phyloP scores from a whole-genome alignment of 2,888 invertebrate species.

The Frankliniella fusca region DNA sequence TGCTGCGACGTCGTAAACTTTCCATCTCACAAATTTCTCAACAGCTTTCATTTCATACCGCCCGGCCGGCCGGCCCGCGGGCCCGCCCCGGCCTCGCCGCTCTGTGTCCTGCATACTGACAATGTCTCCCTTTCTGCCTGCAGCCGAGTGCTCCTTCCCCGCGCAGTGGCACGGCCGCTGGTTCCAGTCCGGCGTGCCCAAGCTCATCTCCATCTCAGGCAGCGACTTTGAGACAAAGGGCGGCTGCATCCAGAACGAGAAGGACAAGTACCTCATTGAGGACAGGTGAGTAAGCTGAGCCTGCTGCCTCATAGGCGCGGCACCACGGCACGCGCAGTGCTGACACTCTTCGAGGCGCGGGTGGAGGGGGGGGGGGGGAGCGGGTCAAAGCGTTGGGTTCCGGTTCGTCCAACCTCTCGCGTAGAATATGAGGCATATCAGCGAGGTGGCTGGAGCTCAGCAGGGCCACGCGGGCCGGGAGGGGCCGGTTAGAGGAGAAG shows the following conservation, averaged over 20 bases:
- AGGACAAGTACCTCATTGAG: constrained; percentile 63
- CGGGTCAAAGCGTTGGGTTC: background rate
- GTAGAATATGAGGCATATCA: too few species aligned
- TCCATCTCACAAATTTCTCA: too few species aligned
- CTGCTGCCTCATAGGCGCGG: background rate
- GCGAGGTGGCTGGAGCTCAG: too few species aligned
- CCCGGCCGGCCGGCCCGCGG: too few species aligned
- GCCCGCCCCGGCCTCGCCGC: too few species aligned
- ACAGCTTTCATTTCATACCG: too few species aligned
- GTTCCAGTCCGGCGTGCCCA: constrained; percentile 67
- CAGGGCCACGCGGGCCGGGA: too few species aligned
- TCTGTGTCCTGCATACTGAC: too few species aligned
- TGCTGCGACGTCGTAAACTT: too few species aligned
- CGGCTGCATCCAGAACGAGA: constrained; percentile 61
- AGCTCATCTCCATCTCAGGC: constrained; percentile 58
- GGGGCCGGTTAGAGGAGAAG: background rate
- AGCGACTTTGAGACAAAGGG: constrained; percentile 64
- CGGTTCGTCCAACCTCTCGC: background rate
- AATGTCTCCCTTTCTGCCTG: constrained; percentile 44
- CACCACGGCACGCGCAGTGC: background rate
- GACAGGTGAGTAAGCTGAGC: constrained; percentile 51
- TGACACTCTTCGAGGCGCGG: background rate
- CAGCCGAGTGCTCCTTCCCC: constrained; percentile 64
- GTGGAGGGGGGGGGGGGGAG: background rate
- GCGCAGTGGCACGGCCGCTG: constrained; percentile 65